Conservation (phyloP, 2,888 invertebrate species). For the Torymus texanus region DNA sequence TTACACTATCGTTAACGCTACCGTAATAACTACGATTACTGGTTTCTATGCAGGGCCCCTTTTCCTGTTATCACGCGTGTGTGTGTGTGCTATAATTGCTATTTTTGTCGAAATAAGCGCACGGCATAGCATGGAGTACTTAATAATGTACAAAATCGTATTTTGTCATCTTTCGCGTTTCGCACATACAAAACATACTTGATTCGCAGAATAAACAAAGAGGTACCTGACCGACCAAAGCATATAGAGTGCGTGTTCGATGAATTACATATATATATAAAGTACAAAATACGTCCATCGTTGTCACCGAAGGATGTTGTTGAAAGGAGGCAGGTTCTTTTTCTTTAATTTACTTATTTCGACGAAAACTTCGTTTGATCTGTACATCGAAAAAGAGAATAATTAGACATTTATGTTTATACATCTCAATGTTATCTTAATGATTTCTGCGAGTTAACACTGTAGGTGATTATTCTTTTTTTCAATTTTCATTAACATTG, state of each 20-base stretch:
- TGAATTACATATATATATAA: conserved; percentile 61
- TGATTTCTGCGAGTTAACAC: no score
- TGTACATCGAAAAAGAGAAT: background rate
- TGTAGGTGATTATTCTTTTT: no score
- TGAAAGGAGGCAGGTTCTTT: background rate
- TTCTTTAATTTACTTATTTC: conserved; percentile 12
- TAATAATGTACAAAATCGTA: no score
- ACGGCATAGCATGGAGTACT: background rate
- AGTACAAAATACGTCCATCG: conserved; percentile 69
- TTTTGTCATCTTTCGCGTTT: no score
- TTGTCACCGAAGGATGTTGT: conserved; percentile 60
- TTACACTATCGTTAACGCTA: conserved; percentile 47
- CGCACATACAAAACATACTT: no score
- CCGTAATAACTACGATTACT: conserved; percentile 38
- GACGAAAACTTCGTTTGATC: conserved; percentile 11
- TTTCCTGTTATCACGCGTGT: background rate
- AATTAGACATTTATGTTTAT: no score
- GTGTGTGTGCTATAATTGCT: no score
- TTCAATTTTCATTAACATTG: no score
- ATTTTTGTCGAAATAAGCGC: conserved; percentile 14
- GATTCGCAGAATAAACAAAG: background rate
- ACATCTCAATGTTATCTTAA: no score
- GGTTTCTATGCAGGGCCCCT: conserved; percentile 63
- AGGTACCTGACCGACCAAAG: background rate
- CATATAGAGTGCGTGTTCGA: background rate